These are phyloP conservation scores for Semnornis frantzii DNA, from an alignment of 2,113 vertebrate genomes.

Conservation along the genomic window DNA sequence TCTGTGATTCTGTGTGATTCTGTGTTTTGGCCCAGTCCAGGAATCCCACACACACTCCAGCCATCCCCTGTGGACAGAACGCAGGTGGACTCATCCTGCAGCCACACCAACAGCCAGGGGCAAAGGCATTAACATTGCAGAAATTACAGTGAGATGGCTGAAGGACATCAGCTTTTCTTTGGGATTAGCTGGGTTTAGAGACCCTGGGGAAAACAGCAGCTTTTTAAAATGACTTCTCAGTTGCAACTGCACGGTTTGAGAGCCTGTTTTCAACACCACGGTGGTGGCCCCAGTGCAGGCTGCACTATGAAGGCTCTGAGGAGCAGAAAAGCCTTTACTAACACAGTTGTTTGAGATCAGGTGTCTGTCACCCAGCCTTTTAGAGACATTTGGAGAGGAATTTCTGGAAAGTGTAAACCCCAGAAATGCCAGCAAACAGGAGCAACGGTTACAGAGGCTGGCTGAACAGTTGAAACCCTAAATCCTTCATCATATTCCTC, in stretches of 20 bases:
- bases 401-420: background rate
- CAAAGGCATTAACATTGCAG: background rate
- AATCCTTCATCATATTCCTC: background rate
- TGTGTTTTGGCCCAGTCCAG: background rate
- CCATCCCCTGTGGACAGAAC: background rate
- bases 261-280: background rate
- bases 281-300: background rate
- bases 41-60: background rate
- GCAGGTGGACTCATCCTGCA: fast-evolving
- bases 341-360: background rate
- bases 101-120: background rate
- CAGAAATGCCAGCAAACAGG: background rate
- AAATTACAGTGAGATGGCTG: background rate
- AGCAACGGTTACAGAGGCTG: background rate
- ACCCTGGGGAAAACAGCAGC: background rate
- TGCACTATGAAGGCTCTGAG: fast-evolving
- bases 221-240: background rate
- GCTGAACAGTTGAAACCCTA: background rate
- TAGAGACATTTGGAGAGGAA: background rate
- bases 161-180: background rate
- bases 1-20: too few species aligned
- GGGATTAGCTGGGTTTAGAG: background rate
- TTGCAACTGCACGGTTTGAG: background rate
- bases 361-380: background rate
- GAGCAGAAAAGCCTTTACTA: background rate